phyloP scores from a whole-genome alignment of 2,113 vertebrate species.

The Propithecus coquereli region DNA sequence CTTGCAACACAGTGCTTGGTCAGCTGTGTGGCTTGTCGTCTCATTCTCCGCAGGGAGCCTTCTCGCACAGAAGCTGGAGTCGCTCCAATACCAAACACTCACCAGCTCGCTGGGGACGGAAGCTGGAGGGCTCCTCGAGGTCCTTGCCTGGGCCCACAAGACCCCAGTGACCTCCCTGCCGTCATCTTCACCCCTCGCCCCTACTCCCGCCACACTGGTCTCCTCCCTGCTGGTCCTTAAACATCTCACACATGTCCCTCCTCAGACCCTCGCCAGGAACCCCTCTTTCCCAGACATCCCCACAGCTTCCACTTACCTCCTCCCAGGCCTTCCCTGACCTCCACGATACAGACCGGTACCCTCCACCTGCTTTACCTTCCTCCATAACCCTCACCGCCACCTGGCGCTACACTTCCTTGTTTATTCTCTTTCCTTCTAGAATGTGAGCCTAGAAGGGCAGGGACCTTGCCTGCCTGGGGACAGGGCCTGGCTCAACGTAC shows the following conservation, averaged over 20 bases:
- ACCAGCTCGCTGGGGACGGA: accelerated
- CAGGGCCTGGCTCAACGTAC: not conserved
- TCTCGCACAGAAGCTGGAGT: accelerated
- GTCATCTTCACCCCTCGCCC: not conserved
- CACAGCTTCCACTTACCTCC: not conserved
- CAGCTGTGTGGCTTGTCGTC: not conserved
- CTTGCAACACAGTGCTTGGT: no score
- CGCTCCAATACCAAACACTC: not conserved
- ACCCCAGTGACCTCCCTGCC: not conserved
- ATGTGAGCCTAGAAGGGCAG: not conserved
- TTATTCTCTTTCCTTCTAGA: not conserved
- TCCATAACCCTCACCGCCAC: not conserved
- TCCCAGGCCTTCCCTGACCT: accelerated
- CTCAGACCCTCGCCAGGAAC: not conserved
- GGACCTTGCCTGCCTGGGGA: not conserved
- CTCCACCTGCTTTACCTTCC: accelerated
- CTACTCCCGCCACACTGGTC: not conserved
- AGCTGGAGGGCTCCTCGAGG: no score
- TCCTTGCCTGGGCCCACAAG: not conserved
- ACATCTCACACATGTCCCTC: not conserved
- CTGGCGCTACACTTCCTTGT: no score
- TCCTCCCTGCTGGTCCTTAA: not conserved
- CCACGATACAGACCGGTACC: not conserved
- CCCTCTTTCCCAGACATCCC: not conserved
- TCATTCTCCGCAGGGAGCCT: not conserved